Evolutionary conservation across 2,797 vertebrate genomes (phyloP).

Genomic region (Heteromormyrus szaboi): DNA sequence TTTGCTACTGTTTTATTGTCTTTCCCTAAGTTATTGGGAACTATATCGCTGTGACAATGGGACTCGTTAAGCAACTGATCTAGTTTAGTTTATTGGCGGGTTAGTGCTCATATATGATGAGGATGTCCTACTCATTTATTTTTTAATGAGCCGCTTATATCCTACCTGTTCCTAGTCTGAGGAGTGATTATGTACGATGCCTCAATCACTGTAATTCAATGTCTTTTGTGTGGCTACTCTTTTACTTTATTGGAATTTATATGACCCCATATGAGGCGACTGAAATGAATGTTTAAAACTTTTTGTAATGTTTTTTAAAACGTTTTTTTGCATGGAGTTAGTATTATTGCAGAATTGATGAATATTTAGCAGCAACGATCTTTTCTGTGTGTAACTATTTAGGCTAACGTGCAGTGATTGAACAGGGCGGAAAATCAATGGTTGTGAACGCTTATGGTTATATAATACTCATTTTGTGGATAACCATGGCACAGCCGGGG

Average conservation of each 20-base stretch:
- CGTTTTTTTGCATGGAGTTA: background rate
- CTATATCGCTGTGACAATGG: background rate
- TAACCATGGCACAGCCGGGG: constrained; percentile 81
- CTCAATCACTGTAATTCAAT: background rate
- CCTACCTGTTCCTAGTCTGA: background rate
- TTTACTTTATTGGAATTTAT: background rate
- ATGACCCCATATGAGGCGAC: background rate
- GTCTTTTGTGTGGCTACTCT: background rate
- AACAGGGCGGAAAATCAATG: constrained; percentile 63
- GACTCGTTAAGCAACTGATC: background rate
- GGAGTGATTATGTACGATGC: background rate
- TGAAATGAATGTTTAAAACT: background rate
- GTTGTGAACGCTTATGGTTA: constrained; percentile 57
- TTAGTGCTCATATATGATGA: background rate
- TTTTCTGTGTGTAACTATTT: constrained; percentile 32
- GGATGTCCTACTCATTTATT: background rate
- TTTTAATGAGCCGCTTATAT: background rate
- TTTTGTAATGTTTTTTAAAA: background rate
- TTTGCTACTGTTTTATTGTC: background rate
- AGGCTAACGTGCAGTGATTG: constrained; percentile 56
- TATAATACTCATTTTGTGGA: constrained; percentile 60
- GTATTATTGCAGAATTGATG: background rate
- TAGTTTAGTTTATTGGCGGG: background rate
- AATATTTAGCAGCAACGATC: background rate
- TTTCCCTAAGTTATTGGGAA: background rate